Evolutionary conservation across 2,797 vertebrate species (phyloP).

Genomic region (Xerus rutilus): DNA sequence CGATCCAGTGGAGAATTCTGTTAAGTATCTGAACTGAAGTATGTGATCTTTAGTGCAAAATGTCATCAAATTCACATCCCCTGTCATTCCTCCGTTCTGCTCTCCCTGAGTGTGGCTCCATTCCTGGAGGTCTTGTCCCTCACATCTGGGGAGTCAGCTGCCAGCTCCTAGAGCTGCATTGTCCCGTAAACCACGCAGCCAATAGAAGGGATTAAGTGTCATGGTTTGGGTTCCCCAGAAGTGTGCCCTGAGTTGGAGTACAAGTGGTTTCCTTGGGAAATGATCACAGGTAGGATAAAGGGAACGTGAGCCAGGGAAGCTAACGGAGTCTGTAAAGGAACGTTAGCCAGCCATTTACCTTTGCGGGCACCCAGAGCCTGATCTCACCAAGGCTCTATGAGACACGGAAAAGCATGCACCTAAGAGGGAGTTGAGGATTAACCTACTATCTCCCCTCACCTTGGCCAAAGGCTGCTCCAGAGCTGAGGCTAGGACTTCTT

Average conservation of each 20-base stretch:
- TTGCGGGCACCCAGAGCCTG: neutral
- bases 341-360: neutral
- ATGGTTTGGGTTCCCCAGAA: neutral
- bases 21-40: neutral
- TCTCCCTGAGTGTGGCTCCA: neutral
- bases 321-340: neutral
- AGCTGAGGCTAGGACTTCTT: neutral
- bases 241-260: neutral
- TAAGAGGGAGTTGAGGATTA: neutral
- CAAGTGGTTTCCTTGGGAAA: neutral
- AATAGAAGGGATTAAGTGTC: neutral
- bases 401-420: neutral
- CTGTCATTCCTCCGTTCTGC: neutral
- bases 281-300: neutral
- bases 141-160: neutral
- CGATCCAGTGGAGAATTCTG: neutral
- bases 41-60: neutral
- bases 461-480: neutral
- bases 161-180: neutral
- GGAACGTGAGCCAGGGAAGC: neutral
- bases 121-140: neutral
- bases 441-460: neutral
- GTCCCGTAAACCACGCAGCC: neutral
- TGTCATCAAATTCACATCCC: neutral
- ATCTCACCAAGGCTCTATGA: neutral